A percentile compares a stretch with the other conserved stretches of the same genome.
Evolutionary conservation across 2,797 vertebrate species (phyloP).

Genomic region (Hemibagrus guttatus): DNA sequence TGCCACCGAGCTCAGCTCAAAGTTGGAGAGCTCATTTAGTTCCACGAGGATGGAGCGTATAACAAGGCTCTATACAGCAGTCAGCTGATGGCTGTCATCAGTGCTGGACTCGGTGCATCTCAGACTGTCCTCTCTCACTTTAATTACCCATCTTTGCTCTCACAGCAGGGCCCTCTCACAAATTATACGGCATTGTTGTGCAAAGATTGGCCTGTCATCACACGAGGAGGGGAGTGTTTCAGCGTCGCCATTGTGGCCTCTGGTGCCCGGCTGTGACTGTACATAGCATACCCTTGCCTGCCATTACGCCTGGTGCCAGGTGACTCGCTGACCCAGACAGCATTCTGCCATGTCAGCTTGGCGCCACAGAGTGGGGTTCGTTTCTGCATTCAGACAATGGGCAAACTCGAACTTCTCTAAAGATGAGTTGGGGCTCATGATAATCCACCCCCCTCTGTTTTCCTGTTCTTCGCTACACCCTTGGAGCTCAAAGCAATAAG

Average conservation of each 20-base stretch:
- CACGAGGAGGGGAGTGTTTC: constrained; percentile 57
- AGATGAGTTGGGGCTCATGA: constrained; percentile 55
- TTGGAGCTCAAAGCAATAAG: constrained; percentile 53
- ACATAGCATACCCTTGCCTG: constrained; percentile 46
- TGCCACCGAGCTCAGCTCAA: constrained; percentile 50
- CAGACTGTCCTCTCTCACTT: constrained; percentile 58
- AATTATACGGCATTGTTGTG: constrained; percentile 63
- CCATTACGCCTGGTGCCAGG: constrained; percentile 72
- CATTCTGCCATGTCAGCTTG: constrained; percentile 67
- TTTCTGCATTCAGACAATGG: constrained; percentile 60
- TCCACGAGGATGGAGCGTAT: constrained; percentile 54
- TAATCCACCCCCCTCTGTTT: constrained; percentile 51
- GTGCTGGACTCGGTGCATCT: constrained; percentile 53
- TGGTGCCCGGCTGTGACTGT: constrained; percentile 59
- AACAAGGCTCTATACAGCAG: constrained; percentile 58
- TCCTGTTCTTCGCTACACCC: constrained; percentile 40
- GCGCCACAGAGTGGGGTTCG: constrained; percentile 58
- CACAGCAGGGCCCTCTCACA: constrained; percentile 60
- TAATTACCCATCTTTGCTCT: constrained; percentile 62
- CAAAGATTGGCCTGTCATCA: constrained; percentile 70
- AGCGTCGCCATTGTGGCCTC: constrained; percentile 63
- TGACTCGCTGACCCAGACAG: constrained; percentile 70
- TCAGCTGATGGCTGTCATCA: constrained; percentile 64
- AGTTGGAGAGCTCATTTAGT: constrained; percentile 52
- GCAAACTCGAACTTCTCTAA: constrained; percentile 54